Percentiles rank a stretch among this genome's conserved stretches.
phyloP scores from a whole-genome alignment of 2,888 invertebrate species.

The Hirtodrosophila histrioides region DNA sequence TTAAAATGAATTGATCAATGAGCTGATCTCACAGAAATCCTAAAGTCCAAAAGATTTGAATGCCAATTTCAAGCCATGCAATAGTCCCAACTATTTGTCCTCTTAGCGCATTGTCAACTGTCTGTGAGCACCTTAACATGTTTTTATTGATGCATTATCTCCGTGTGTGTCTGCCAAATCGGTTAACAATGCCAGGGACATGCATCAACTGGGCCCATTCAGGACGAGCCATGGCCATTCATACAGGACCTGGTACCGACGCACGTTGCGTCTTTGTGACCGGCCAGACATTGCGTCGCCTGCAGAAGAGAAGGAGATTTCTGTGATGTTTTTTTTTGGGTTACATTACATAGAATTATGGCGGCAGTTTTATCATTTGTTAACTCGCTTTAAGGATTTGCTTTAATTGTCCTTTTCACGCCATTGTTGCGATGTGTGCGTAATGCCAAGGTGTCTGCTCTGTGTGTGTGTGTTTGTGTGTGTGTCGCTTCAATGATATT shows the following conservation, averaged over 20 bases:
- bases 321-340: conserved; percentile 59
- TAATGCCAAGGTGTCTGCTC: conserved; percentile 59
- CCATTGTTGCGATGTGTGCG: conserved; percentile 51
- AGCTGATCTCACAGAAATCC: background rate
- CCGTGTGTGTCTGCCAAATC: conserved; percentile 45
- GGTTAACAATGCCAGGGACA: conserved; percentile 57
- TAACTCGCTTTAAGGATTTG: conserved; percentile 75
- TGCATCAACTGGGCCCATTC: conserved; percentile 62
- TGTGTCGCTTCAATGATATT: conserved; percentile 52
- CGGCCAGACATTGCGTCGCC: conserved; percentile 68
- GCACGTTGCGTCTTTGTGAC: conserved; percentile 68
- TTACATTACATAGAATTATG: conserved; percentile 73
- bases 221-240: conserved; percentile 39
- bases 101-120: conserved; percentile 42
- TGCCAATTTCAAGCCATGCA: conserved; percentile 60
- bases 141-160: conserved; percentile 76
- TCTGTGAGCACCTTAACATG: conserved; percentile 53
- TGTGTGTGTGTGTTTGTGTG: conserved; percentile 24
- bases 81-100: conserved; percentile 47
- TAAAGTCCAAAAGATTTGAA: conserved; percentile 29
- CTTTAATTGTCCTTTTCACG: conserved; percentile 75
- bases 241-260: conserved; percentile 44
- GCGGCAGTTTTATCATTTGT: conserved; percentile 72
- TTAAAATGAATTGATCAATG: background rate
- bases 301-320: conserved; percentile 7